Evolutionary conservation across 2,888 invertebrate species (phyloP).

Genomic region (Ephialtes manifestator): DNA sequence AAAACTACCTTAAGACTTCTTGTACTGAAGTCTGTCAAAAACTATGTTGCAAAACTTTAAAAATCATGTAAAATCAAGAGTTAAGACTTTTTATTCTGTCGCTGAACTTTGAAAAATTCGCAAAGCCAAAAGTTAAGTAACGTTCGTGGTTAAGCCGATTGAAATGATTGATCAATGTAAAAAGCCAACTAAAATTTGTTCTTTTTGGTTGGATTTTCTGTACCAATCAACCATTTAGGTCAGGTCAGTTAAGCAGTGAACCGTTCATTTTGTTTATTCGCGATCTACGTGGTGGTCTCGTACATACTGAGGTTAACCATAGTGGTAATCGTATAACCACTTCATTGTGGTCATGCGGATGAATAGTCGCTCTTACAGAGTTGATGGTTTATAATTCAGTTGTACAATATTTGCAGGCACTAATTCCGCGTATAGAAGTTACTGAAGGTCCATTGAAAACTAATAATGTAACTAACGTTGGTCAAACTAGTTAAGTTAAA

Average conservation of each 20-base stretch:
- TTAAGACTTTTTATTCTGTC: no score
- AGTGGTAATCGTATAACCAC: conserved; percentile 16
- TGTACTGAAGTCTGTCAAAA: no score
- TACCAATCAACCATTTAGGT: no score
- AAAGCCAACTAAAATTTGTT: no score
- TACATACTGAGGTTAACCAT: conserved; percentile 44
- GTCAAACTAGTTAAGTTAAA: not conserved
- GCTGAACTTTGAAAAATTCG: no score
- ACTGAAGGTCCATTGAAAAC: conserved; percentile 24
- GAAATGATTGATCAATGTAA: no score
- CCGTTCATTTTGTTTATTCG: not conserved
- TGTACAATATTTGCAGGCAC: conserved; percentile 22
- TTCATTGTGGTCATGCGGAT: conserved; percentile 16
- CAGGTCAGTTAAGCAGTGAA: not conserved
- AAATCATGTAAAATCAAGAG: no score
- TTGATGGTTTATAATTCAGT: conserved; percentile 38
- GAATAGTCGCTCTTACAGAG: conserved; percentile 15
- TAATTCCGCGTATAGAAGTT: conserved; percentile 1
- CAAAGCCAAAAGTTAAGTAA: no score
- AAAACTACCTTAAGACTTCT: no score
- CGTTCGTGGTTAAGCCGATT: no score
- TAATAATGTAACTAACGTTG: not conserved
- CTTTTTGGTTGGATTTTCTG: no score
- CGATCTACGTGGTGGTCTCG: conserved; percentile 20
- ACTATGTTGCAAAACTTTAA: no score